These are phyloP conservation scores for Benitochromis conjunctus DNA, from an alignment of 2,113 vertebrate genomes.

Conservation along the genomic window DNA sequence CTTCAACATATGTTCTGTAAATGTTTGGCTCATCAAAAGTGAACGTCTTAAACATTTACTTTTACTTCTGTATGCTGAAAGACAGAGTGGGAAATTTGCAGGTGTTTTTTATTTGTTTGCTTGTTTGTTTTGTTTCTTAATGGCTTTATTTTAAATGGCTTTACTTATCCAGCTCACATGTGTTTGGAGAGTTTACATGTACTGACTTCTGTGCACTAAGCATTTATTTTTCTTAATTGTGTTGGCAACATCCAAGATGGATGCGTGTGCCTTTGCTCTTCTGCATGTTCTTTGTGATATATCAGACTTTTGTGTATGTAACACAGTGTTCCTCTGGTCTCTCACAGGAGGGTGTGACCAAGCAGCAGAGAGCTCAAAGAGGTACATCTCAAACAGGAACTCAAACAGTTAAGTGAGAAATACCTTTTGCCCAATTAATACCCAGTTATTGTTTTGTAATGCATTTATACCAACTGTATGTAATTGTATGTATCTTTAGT, in stretches of 20 bases:
- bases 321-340: neutral
- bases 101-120: neutral
- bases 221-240: conserved; percentile 20
- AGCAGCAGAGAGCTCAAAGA: neutral
- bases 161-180: neutral
- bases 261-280: neutral
- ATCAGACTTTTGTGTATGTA: neutral
- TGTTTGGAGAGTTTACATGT: neutral
- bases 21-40: neutral
- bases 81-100: neutral
- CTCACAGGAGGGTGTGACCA: conserved; percentile 26
- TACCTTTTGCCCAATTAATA: neutral
- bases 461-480: neutral
- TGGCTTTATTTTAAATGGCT: neutral
- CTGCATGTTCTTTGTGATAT: neutral
- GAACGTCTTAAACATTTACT: neutral
- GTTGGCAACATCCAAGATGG: neutral
- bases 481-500: neutral
- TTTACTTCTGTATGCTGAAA: neutral
- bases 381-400: neutral
- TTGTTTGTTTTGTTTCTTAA: neutral
- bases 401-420: conserved; percentile 33
- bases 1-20: neutral
- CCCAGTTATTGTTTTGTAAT: neutral
- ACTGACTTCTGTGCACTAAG: neutral